Conservation (phyloP, 92 coral and sea anemone genomes). For the Meandrina meandrites region DNA sequence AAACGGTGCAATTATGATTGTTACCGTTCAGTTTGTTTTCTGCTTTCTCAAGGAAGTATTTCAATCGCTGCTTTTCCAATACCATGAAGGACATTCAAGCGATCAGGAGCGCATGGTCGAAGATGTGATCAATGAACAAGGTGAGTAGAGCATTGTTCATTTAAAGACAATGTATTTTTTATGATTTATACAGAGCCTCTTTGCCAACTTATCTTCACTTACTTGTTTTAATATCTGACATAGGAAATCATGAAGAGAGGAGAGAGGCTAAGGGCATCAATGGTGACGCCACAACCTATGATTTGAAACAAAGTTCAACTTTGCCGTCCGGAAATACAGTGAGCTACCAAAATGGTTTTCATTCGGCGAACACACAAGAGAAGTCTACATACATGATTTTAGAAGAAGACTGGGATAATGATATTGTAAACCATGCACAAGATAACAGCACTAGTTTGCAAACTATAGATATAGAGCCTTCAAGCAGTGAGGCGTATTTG, state of each 20-base stretch:
- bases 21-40: slow-evolving; percentile 22
- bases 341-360: no score
- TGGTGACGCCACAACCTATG: background rate
- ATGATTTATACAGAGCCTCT: background rate
- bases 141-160: slow-evolving; percentile 1
- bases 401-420: slow-evolving; percentile 42
- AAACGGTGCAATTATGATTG: slow-evolving; percentile 9
- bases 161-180: no score
- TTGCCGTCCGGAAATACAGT: background rate
- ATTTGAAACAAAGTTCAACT: background rate
- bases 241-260: background rate
- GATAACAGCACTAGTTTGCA: background rate
- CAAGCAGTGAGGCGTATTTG: background rate
- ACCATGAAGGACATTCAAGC: slow-evolving; percentile 8
- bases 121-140: background rate
- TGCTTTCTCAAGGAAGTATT: slow-evolving; percentile 23
- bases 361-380: background rate
- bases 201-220: background rate
- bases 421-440: background rate
- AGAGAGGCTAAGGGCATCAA: background rate
- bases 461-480: background rate
- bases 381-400: background rate
- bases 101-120: background rate
- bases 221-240: background rate
- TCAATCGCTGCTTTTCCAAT: background rate